These are phyloP conservation scores for Neodiprion lecontei DNA, from an alignment of 1,140 invertebrate species.

Conservation along the genomic window DNA sequence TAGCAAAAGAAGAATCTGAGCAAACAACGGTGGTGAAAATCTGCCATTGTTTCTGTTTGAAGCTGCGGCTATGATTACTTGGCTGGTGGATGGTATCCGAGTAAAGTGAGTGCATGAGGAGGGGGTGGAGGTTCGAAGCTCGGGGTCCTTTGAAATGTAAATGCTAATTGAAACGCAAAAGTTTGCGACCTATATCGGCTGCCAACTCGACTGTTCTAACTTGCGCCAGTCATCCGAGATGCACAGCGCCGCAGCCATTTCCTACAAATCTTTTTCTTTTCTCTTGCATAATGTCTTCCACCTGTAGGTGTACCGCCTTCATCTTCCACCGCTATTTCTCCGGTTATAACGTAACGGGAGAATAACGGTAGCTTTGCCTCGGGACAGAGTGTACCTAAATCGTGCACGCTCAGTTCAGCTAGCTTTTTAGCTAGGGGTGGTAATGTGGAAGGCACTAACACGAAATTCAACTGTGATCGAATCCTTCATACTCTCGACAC, in stretches of 20 bases:
- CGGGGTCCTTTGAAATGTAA: constrained; percentile 38
- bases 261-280: background rate
- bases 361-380: background rate
- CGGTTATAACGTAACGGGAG: background rate
- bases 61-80: constrained; percentile 20
- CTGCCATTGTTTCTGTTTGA: constrained; percentile 34
- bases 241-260: background rate
- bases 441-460: no score
- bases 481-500: no score
- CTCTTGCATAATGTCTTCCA: background rate
- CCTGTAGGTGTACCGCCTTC: background rate
- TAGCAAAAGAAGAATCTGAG: background rate
- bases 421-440: no score
- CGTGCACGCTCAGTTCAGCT: no score
- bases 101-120: no score
- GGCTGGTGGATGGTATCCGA: background rate
- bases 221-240: background rate
- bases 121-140: constrained; percentile 19
- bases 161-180: constrained; percentile 42
- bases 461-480: no score
- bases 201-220: constrained; percentile 8
- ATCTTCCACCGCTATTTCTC: background rate
- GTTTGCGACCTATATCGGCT: constrained; percentile 36
- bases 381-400: background rate
- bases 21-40: constrained; percentile 1